Conservation (phyloP, 1,140 invertebrate genomes). For the Papilio polyxenes region DNA sequence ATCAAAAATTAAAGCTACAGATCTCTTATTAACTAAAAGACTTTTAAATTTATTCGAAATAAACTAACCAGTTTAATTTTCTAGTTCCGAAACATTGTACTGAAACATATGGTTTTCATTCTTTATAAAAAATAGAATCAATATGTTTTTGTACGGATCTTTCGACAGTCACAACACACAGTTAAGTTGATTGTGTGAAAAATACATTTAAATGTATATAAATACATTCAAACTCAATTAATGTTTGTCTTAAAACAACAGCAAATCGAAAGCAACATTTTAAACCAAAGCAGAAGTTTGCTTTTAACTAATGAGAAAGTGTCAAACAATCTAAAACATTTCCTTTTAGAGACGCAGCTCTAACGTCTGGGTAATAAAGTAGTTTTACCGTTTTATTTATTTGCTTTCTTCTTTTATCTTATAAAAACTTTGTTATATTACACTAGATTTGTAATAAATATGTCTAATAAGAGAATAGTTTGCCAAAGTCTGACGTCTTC, state of each 20-base stretch:
- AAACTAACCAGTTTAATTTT: too few relatives aligned
- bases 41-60: too few relatives aligned
- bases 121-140: too few relatives aligned
- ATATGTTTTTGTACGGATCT: neutral
- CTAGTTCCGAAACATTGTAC: too few relatives aligned
- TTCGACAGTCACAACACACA: neutral
- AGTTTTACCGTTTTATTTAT: slow-evolving; percentile 16
- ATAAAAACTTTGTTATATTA: slow-evolving; percentile 16
- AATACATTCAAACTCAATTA: neutral
- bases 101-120: too few relatives aligned
- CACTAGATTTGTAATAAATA: slow-evolving; percentile 5
- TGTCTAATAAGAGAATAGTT: neutral
- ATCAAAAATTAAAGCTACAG: too few relatives aligned
- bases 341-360: neutral
- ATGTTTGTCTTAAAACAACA: neutral
- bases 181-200: neutral
- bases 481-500: neutral
- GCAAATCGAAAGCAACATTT: neutral
- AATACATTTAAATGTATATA: neutral
- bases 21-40: too few relatives aligned
- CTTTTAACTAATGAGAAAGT: slow-evolving; percentile 8
- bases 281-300: slow-evolving; percentile 8
- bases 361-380: neutral
- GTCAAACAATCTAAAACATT: slow-evolving; percentile 24
- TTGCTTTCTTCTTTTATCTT: slow-evolving; percentile 20